These are phyloP conservation scores for Gnatocerus cornutus DNA, from an alignment of 2,888 invertebrate species.

Conservation along the genomic window DNA sequence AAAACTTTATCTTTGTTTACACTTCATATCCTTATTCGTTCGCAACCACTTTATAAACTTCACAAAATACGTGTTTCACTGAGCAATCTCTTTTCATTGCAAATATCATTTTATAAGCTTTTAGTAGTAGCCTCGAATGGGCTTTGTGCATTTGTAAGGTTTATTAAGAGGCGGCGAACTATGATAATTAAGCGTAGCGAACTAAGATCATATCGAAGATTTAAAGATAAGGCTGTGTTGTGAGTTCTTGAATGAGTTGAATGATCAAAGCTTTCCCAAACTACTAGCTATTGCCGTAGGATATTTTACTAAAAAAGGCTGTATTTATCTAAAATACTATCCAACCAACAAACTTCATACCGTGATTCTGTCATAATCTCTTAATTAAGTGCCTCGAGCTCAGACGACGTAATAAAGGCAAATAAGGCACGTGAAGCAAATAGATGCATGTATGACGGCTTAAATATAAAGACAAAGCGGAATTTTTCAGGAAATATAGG, in stretches of 20 bases:
- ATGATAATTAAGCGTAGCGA: conserved; percentile 15
- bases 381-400: conserved; percentile 20
- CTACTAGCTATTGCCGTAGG: conserved; percentile 5
- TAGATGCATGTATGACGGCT: conserved; percentile 1
- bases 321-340: conserved; percentile 7
- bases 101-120: conserved; percentile 18
- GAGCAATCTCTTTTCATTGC: conserved; percentile 7
- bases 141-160: conserved; percentile 10
- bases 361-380: conserved; percentile 10
- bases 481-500: neutral
- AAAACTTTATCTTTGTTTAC: conserved; percentile 22
- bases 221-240: conserved; percentile 10
- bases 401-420: conserved; percentile 12
- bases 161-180: conserved; percentile 17
- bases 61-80: conserved; percentile 15
- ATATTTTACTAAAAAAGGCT: neutral
- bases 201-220: conserved; percentile 1
- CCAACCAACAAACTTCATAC: conserved; percentile 2
- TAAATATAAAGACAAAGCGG: neutral
- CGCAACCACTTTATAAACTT: conserved; percentile 8
- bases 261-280: conserved; percentile 9
- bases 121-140: conserved; percentile 6
- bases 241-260: conserved; percentile 1
- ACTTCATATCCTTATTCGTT: conserved; percentile 7
- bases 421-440: neutral